A percentile compares a stretch with the other conserved stretches of the same genome.
Evolutionary conservation across 1,140 invertebrate genomes (phyloP).

Genomic region (Panulirus ornatus): DNA sequence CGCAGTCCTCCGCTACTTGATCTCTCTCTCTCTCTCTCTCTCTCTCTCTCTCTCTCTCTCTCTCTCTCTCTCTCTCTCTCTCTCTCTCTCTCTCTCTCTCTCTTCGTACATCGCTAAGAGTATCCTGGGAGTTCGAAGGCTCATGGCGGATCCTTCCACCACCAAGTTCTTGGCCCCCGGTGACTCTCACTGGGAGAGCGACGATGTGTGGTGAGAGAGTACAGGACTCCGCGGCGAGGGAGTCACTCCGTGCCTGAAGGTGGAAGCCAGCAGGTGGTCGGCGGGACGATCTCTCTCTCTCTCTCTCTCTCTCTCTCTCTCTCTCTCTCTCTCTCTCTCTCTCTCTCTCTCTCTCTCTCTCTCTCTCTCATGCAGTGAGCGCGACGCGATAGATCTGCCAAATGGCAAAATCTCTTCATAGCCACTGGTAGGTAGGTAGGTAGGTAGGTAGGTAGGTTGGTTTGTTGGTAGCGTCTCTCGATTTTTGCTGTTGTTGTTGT

Average conservation of each 20-base stretch:
- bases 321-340: constrained; percentile 7
- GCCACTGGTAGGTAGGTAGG: no score
- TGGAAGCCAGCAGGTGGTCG: neutral
- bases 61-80: constrained; percentile 29
- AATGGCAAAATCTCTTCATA: no score
- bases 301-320: constrained; percentile 7
- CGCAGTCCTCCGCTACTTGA: no score
- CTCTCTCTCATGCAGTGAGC: no score
- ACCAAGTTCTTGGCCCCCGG: neutral
- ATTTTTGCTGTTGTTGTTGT: no score
- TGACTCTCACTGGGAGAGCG: neutral
- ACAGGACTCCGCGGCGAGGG: neutral
- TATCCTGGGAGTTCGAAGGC: no score
- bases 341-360: constrained; percentile 18
- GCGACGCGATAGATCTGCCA: no score
- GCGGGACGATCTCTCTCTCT: no score
- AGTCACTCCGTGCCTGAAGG: neutral
- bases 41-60: constrained; percentile 17
- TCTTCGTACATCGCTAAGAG: neutral
- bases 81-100: constrained; percentile 18
- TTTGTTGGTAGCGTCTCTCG: no score
- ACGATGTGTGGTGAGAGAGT: neutral
- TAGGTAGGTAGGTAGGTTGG: no score
- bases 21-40: constrained; percentile 6
- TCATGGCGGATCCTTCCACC: neutral